Conservation (phyloP, 2,888 invertebrate species). For the Pseudoips prasinana region DNA sequence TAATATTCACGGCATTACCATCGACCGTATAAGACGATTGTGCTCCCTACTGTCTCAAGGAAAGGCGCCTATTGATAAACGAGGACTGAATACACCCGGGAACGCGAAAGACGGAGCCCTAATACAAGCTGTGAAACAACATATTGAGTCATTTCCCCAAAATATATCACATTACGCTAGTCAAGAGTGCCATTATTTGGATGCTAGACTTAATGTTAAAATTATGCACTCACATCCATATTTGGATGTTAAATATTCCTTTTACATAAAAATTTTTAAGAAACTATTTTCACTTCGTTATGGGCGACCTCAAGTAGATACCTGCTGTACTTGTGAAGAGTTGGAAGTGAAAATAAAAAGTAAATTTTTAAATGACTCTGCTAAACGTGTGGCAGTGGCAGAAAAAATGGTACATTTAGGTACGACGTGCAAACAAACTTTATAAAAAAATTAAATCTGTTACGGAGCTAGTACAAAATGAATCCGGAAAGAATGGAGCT, state of each 20-base stretch:
- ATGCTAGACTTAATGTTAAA: neutral
- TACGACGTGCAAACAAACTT: constrained; percentile 11
- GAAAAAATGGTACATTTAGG: constrained; percentile 12
- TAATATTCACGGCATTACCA: constrained; percentile 3
- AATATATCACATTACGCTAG: constrained; percentile 1
- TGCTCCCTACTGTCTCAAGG: constrained; percentile 3
- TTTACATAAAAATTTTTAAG: constrained; percentile 6
- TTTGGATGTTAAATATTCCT: constrained; percentile 4
- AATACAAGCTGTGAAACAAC: constrained; percentile 4
- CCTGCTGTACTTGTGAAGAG: constrained; percentile 10
- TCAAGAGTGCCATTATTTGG: neutral
- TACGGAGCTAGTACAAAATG: neutral
- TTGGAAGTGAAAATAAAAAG: constrained; percentile 6
- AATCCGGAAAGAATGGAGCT: constrained; percentile 1
- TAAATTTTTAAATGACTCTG: constrained; percentile 5
- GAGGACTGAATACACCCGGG: constrained; percentile 2
- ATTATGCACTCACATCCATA: neutral
- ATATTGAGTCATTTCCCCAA: constrained; percentile 2
- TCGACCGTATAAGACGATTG: constrained; percentile 3
- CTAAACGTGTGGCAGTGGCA: constrained; percentile 6
- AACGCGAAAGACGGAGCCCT: constrained; percentile 2
- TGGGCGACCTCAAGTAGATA: constrained; percentile 15
- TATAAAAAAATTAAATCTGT: constrained; percentile 5
- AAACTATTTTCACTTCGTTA: constrained; percentile 9
- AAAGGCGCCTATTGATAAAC: constrained; percentile 2